Evolutionary conservation across 2,797 vertebrate genomes (phyloP).

Genomic region (Coregonus ussuriensis): DNA sequence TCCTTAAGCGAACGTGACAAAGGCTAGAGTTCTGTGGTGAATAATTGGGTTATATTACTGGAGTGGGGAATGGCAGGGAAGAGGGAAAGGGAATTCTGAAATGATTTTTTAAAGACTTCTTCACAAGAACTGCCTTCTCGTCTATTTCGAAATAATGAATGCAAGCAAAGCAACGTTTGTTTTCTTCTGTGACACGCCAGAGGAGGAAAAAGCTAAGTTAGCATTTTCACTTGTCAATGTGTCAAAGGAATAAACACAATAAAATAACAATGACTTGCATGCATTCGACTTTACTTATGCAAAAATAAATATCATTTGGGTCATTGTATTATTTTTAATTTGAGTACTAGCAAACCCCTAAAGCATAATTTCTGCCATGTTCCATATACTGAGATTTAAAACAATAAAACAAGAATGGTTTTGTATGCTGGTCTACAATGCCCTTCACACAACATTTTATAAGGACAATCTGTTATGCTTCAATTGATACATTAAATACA

Average conservation of each 20-base stretch:
- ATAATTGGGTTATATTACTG: not conserved
- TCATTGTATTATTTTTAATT: constrained; percentile 27
- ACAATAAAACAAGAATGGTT: constrained; percentile 7
- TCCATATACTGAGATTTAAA: not conserved
- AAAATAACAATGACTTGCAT: constrained; percentile 22
- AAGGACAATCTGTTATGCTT: not conserved
- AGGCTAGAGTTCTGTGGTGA: not conserved
- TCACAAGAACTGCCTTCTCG: constrained; percentile 28
- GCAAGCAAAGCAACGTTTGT: constrained; percentile 52
- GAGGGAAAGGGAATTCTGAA: not conserved
- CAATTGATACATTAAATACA: not conserved
- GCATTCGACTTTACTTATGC: constrained; percentile 20
- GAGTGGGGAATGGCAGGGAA: not conserved
- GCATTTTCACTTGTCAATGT: constrained; percentile 38
- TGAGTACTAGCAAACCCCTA: constrained; percentile 14
- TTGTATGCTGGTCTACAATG: not conserved
- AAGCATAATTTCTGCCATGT: not conserved
- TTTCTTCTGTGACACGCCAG: constrained; percentile 48
- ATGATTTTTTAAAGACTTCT: constrained; percentile 10
- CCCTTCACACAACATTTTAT: constrained; percentile 1
- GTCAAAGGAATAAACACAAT: constrained; percentile 41
- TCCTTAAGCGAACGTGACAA: too few relatives aligned
- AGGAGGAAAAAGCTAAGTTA: constrained; percentile 30
- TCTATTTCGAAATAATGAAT: constrained; percentile 60
- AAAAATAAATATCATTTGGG: constrained; percentile 32